phyloP scores from a whole-genome alignment of 2,888 invertebrate species.

The Rhabditoides inermis region DNA sequence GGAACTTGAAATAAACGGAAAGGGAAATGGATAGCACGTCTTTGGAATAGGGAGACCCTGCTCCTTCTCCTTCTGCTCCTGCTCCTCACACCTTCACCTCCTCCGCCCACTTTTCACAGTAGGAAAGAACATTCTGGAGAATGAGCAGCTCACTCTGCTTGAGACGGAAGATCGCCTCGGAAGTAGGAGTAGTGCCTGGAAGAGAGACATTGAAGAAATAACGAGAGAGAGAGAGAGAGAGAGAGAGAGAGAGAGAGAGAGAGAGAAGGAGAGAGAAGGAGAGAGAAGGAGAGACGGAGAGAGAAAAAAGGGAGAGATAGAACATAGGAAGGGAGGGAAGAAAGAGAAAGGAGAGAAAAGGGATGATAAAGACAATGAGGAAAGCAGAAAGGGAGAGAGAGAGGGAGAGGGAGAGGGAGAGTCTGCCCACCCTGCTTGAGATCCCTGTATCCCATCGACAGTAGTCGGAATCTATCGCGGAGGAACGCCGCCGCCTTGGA shows the following conservation, averaged over 20 bases:
- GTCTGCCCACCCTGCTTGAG: too few relatives aligned
- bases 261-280: neutral
- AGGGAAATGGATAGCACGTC: neutral
- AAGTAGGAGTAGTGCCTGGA: neutral
- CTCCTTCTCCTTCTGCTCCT: neutral
- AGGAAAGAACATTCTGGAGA: neutral
- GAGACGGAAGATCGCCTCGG: neutral
- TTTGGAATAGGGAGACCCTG: neutral
- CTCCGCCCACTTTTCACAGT: too few relatives aligned
- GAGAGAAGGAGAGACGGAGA: neutral
- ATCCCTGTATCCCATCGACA: too few relatives aligned
- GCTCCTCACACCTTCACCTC: neutral
- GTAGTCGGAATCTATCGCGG: too few relatives aligned
- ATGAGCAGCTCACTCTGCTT: neutral
- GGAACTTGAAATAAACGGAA: neutral
- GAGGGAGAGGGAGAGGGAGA: slow-evolving; percentile 14
- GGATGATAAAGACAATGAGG: slow-evolving; percentile 7
- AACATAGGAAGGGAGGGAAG: neutral
- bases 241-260: slow-evolving; percentile 1
- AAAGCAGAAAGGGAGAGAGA: slow-evolving; percentile 55
- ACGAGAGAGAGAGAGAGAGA: neutral
- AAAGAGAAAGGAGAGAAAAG: slow-evolving; percentile 7
- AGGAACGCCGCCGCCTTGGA: too few relatives aligned
- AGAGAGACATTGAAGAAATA: neutral
- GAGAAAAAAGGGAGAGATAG: neutral